A percentile compares a stretch with the other conserved stretches of the same genome.
These are phyloP conservation scores for Micromesistius poutassou DNA, from an alignment of 2,797 vertebrate species.

Conservation along the genomic window DNA sequence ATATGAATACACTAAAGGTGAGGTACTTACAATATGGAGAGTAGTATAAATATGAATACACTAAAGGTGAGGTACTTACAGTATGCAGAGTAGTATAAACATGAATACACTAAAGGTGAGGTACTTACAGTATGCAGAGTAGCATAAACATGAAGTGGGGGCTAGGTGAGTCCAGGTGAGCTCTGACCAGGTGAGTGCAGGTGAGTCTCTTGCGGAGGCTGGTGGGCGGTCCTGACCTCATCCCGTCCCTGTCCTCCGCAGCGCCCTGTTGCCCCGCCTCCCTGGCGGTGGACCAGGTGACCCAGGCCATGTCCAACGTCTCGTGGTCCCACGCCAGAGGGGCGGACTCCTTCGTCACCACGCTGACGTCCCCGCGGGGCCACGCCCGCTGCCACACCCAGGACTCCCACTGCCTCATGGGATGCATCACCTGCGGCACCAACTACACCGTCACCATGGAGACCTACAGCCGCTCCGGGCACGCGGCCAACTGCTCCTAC, in stretches of 20 bases:
- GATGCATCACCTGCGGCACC: slow-evolving; percentile 87
- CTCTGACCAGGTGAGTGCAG: no score
- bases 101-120: no score
- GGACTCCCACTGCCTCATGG: slow-evolving; percentile 84
- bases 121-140: no score
- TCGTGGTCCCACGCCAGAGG: slow-evolving; percentile 80
- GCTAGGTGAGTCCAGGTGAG: no score
- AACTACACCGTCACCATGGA: slow-evolving; percentile 83
- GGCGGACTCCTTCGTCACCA: slow-evolving; percentile 75
- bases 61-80: no score
- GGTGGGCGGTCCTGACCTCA: no score
- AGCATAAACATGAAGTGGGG: no score
- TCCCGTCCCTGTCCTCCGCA: slow-evolving; percentile 41
- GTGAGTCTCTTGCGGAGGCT: no score
- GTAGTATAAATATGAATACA: no score
- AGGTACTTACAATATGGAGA: no score
- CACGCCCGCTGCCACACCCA: slow-evolving; percentile 84
- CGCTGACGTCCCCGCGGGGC: slow-evolving; percentile 77
- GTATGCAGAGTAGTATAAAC: no score
- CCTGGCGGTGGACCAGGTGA: slow-evolving; percentile 79
- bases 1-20: no score
- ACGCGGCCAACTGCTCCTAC: slow-evolving; percentile 77
- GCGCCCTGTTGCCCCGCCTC: slow-evolving; percentile 85
- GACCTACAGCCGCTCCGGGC: slow-evolving; percentile 84
- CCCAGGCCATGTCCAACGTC: slow-evolving; percentile 85